A percentile compares a stretch with the other conserved stretches of the same genome.
These are phyloP conservation scores for Penaeus japonicus DNA, from an alignment of 1,140 invertebrate species.

Conservation along the genomic window DNA sequence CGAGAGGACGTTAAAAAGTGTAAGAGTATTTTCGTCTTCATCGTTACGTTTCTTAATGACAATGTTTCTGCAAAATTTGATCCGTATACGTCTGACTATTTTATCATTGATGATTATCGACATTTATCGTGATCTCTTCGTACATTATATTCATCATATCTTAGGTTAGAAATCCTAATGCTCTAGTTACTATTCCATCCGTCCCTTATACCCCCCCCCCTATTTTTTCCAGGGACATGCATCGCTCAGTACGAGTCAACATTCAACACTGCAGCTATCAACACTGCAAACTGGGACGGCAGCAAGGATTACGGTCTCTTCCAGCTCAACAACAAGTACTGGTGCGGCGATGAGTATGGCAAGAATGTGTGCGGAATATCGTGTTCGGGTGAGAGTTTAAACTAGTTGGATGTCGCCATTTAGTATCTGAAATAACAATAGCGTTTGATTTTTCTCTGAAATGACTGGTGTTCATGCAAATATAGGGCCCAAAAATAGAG, in stretches of 20 bases:
- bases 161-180: not conserved
- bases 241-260: slow-evolving; percentile 56
- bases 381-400: slow-evolving; percentile 27
- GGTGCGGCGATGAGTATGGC: slow-evolving; percentile 42
- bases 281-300: slow-evolving; percentile 49
- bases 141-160: not conserved
- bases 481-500: no score
- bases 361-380: slow-evolving; percentile 50
- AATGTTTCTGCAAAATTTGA: no score
- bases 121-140: not conserved
- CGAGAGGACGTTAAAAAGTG: slow-evolving; percentile 37
- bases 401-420: not conserved
- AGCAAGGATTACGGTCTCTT: slow-evolving; percentile 57
- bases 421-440: not conserved
- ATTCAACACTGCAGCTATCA: slow-evolving; percentile 53
- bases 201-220: no score
- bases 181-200: not conserved
- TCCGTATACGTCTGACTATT: no score
- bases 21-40: slow-evolving; percentile 11
- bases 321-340: slow-evolving; percentile 56
- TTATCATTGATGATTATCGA: no score
- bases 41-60: no score
- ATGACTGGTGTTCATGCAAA: no score
- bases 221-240: slow-evolving; percentile 44
- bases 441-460: no score